Percentiles rank a stretch among this genome's conserved stretches.
Evolutionary conservation across 2,888 invertebrate genomes (phyloP).

Genomic region (Dendrolimus pini): DNA sequence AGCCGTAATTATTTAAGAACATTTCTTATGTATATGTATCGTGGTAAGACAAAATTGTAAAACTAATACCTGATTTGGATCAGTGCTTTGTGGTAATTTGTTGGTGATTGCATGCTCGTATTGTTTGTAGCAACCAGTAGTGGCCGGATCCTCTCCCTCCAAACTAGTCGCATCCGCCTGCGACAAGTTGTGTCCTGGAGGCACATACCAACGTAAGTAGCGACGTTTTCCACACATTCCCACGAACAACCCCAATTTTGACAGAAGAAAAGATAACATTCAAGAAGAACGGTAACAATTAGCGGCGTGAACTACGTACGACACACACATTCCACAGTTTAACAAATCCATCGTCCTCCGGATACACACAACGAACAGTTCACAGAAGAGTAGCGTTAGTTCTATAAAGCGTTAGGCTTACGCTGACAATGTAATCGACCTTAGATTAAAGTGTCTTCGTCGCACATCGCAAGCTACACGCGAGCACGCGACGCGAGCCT

Average conservation of each 20-base stretch:
- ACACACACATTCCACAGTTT: constrained; percentile 72
- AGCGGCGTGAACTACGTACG: constrained; percentile 66
- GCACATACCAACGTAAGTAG: constrained; percentile 72
- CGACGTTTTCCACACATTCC: constrained; percentile 47
- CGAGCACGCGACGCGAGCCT: constrained; percentile 67
- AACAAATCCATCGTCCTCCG: constrained; percentile 66
- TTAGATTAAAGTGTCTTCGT: constrained; percentile 71
- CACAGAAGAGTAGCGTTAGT: constrained; percentile 60
- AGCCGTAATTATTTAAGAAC: too few species aligned
- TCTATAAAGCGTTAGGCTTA: constrained; percentile 75
- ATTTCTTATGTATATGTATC: too few species aligned
- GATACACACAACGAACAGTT: constrained; percentile 68
- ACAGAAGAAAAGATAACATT: constrained; percentile 41
- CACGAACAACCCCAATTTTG: constrained; percentile 34
- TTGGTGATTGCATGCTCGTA: constrained; percentile 81
- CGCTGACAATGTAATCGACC: constrained; percentile 73
- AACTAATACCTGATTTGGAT: constrained; percentile 54
- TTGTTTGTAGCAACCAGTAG: constrained; percentile 86
- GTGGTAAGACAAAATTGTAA: neutral
- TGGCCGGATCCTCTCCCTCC: constrained; percentile 85
- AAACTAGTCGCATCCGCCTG: constrained; percentile 92
- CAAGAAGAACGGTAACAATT: constrained; percentile 46
- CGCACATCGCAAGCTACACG: constrained; percentile 73
- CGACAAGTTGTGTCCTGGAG: constrained; percentile 93
- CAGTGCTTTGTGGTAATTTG: constrained; percentile 54